These are phyloP conservation scores for Sepioteuthis lessoniana DNA, from an alignment of 2,888 invertebrate genomes.

Conservation along the genomic window DNA sequence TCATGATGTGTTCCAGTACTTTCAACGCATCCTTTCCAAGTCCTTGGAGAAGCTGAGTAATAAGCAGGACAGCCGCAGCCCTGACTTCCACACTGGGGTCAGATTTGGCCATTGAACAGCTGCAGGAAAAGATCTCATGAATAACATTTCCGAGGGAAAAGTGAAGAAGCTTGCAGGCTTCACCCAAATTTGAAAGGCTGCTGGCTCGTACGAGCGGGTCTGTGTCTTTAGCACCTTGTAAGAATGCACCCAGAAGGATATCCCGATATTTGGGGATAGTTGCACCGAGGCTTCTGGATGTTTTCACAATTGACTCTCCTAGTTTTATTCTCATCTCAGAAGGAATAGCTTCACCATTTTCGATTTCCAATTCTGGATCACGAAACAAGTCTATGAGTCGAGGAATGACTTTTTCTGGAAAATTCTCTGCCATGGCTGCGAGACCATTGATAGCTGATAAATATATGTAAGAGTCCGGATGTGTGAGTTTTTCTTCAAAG, in stretches of 20 bases:
- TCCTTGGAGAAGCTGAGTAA: slow-evolving; percentile 84
- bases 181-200: slow-evolving; percentile 87
- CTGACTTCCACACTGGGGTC: slow-evolving; percentile 85
- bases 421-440: slow-evolving; percentile 81
- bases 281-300: slow-evolving; percentile 83
- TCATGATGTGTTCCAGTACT: slow-evolving; percentile 81
- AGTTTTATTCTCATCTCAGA: slow-evolving; percentile 82
- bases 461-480: slow-evolving; percentile 88
- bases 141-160: slow-evolving; percentile 84
- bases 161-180: slow-evolving; percentile 84
- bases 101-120: slow-evolving; percentile 81
- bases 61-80: slow-evolving; percentile 86
- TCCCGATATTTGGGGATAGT: slow-evolving; percentile 83
- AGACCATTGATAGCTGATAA: slow-evolving; percentile 85
- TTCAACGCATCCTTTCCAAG: slow-evolving; percentile 82
- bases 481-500: slow-evolving; percentile 85
- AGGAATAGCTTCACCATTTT: slow-evolving; percentile 46
- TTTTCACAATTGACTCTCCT: slow-evolving; percentile 86
- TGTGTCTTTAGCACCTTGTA: slow-evolving; percentile 82
- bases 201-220: slow-evolving; percentile 86
- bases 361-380: slow-evolving; percentile 50
- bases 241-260: slow-evolving; percentile 82
- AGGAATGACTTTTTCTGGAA: slow-evolving; percentile 83
- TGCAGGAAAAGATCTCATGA: slow-evolving; percentile 85
- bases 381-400: slow-evolving; percentile 82